phyloP scores from a whole-genome alignment of 2,888 invertebrate species.

The Tridacna gigas region DNA sequence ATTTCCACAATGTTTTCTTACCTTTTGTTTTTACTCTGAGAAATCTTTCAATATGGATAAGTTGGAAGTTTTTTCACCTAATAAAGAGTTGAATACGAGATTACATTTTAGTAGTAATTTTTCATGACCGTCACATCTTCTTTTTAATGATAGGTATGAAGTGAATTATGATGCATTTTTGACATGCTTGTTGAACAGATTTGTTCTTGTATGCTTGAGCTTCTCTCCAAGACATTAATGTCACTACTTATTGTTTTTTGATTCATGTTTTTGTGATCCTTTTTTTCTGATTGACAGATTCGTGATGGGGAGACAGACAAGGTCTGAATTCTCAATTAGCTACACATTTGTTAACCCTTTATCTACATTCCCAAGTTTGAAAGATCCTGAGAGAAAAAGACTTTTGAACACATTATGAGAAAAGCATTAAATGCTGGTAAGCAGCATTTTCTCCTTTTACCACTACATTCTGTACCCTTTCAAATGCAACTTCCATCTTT shows the following conservation, averaged over 20 bases:
- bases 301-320: conserved; percentile 10
- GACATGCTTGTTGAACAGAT: conserved; percentile 18
- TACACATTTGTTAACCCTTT: not conserved
- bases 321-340: conserved; percentile 20
- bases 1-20: conserved; percentile 1
- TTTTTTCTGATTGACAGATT: conserved; percentile 19
- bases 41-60: too few species aligned
- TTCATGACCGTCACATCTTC: too few species aligned
- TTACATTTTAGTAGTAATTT: too few species aligned
- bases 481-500: too few species aligned
- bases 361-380: too few species aligned
- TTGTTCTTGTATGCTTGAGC: not conserved
- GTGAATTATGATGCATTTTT: not conserved
- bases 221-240: not conserved
- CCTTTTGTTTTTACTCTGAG: too few species aligned
- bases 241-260: conserved; percentile 4
- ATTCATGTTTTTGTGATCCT: not conserved
- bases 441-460: not conserved
- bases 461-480: too few species aligned
- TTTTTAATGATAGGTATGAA: not conserved
- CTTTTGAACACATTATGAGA: not conserved
- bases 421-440: too few species aligned
- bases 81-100: too few species aligned
- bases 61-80: too few species aligned
- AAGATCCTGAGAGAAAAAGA: not conserved